A percentile compares a stretch with the other conserved stretches of the same genome.
phyloP scores from a whole-genome alignment of 2,797 vertebrate genomes.

The Borostomias antarcticus region DNA sequence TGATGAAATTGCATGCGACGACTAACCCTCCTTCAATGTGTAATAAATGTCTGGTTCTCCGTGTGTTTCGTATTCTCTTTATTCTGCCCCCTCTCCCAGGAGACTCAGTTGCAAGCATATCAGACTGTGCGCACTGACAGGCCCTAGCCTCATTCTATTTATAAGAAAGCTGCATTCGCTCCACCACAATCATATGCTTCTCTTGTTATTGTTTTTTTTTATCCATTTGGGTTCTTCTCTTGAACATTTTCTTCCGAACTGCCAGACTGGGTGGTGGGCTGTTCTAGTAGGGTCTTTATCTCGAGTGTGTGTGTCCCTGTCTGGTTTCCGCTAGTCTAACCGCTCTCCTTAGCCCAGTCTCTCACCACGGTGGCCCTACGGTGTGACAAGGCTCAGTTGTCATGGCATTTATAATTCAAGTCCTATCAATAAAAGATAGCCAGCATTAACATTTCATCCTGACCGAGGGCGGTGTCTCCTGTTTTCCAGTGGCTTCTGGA shows the following conservation, averaged over 20 bases:
- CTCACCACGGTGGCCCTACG: conserved; percentile 52
- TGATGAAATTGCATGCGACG: conserved; percentile 63
- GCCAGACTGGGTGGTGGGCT: background rate
- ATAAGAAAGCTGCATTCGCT: conserved; percentile 58
- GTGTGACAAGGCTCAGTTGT: conserved; percentile 64
- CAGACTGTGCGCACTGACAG: conserved; percentile 59
- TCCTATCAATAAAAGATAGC: conserved; percentile 69
- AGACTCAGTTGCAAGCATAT: conserved; percentile 60
- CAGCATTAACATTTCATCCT: conserved; percentile 72
- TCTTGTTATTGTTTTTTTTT: conserved; percentile 51
- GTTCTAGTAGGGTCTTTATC: background rate
- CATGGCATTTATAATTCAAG: conserved; percentile 70
- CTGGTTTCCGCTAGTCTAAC: too few species aligned
- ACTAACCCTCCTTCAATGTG: conserved; percentile 55
- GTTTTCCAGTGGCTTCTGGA: conserved; percentile 61
- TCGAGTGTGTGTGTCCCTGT: too few species aligned
- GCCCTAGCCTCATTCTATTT: conserved; percentile 66
- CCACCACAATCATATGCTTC: conserved; percentile 49
- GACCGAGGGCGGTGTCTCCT: conserved; percentile 40
- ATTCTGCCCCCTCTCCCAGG: conserved; percentile 42
- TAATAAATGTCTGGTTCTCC: conserved; percentile 55
- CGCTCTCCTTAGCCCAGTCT: too few species aligned
- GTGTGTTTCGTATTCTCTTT: conserved; percentile 54
- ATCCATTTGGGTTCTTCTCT: conserved; percentile 8
- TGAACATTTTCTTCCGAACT: background rate